Percentiles rank a stretch among this genome's conserved stretches.
phyloP scores from a whole-genome alignment of 2,888 invertebrate genomes.

The Macaria liturata region DNA sequence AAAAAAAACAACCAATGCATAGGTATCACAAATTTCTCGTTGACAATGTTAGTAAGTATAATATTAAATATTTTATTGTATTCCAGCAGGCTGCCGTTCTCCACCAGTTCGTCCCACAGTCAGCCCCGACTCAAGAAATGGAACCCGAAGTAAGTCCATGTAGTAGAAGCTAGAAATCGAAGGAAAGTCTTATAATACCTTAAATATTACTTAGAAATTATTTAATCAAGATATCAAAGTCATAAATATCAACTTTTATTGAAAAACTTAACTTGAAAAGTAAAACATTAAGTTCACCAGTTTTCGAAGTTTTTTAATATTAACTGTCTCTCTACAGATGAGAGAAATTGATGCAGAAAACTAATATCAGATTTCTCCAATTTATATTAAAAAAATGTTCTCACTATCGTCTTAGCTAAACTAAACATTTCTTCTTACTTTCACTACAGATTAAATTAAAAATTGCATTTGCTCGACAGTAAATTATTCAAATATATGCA shows the following conservation, averaged over 20 bases:
- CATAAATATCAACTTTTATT: no score
- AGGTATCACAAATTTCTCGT: no score
- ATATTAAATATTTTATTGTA: no score
- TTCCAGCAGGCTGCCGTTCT: slow-evolving; percentile 64
- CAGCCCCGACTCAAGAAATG: slow-evolving; percentile 75
- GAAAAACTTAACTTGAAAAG: no score
- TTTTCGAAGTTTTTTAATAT: background rate
- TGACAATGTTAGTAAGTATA: no score
- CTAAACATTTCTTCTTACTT: slow-evolving; percentile 23
- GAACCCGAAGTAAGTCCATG: slow-evolving; percentile 65
- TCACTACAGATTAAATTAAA: slow-evolving; percentile 21
- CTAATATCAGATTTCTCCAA: slow-evolving; percentile 29
- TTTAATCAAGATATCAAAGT: no score
- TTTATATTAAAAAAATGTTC: slow-evolving; percentile 11
- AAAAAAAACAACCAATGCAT: no score
- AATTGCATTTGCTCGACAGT: slow-evolving; percentile 3
- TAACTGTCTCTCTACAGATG: no score
- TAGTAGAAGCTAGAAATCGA: no score
- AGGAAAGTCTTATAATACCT: no score
- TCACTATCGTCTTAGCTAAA: slow-evolving; percentile 6
- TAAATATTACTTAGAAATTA: no score
- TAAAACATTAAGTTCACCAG: no score
- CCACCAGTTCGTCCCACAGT: slow-evolving; percentile 75
- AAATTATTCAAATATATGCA: slow-evolving; percentile 15
- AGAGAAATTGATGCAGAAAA: slow-evolving; percentile 28